Evolutionary conservation across 2,888 invertebrate species (phyloP), one percentile per base, ranked within the genome.

Genomic region (Ophioninae sp.): DNA sequence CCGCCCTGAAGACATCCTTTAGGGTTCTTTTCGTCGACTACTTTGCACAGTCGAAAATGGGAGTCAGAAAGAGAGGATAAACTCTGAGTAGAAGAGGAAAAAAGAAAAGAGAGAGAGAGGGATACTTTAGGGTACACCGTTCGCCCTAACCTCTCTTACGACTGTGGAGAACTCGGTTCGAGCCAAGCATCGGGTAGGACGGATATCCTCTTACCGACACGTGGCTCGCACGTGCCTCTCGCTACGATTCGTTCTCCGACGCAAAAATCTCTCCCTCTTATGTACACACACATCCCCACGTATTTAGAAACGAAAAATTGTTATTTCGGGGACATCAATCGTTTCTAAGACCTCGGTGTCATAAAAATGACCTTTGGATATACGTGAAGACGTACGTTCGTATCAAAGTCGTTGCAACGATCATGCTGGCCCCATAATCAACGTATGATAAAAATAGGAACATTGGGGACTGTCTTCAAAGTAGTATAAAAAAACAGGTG

Each of bases 201-300:
- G 92, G 91, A 92, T 93, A 93, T 92, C 92, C 92, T 92, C 92
- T 93, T 93, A 92, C 92, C 88, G 92, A 91, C 92, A 92, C 93
- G 93, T 93, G 93, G 87, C 89, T 78, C 86, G 89, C 92, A 92
- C 93, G 93, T 91, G 92, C 90, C 91, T 87, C 86, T 88, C 87
- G 86, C 86, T 72, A 74, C 87, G 61, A 85, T 88, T 87, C 88
- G 88, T 86, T 86, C 86, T 87, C 82, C 86, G 78, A 65, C 62
- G 77, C 75, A 77, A 57, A 67, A 70, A 44, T 72, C 65, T 62
- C 72, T 65, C 64, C 56, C 62, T 41, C 64, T n/a, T 30, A n/a
- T 69, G 30, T 70, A 10, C 41, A 23, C 8, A 41, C 39, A 41
- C 73, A 74, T 59, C 20, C 44, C 21, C 50, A 17, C 50, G 23